Evolutionary conservation across 2,113 vertebrate genomes (phyloP).

Genomic region (Pipra filicauda): DNA sequence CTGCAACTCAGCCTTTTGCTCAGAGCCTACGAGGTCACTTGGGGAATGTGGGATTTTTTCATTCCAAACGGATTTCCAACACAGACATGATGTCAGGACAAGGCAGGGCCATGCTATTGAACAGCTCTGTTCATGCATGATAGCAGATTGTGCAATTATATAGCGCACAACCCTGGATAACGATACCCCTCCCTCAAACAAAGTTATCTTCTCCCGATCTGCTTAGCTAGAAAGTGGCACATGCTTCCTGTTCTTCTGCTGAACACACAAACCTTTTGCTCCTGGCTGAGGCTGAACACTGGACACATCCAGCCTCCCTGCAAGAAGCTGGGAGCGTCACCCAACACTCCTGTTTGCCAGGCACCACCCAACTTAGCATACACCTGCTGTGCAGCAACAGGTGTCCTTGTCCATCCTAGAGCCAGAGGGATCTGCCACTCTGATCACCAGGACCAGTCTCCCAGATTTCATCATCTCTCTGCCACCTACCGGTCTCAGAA

Average conservation of each 20-base stretch:
- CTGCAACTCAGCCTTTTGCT: constrained; percentile 35
- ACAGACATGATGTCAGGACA: constrained; percentile 92
- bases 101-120: constrained; percentile 85
- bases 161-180: constrained; percentile 79
- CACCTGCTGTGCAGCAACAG: neutral
- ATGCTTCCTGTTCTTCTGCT: constrained; percentile 79
- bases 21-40: constrained; percentile 51
- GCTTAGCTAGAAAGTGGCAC: constrained; percentile 77
- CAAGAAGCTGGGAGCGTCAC: neutral
- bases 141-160: constrained; percentile 81
- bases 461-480: neutral
- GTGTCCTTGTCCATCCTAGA: neutral
- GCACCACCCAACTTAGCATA: neutral
- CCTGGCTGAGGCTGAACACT: neutral
- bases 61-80: constrained; percentile 86
- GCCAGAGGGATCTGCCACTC: neutral
- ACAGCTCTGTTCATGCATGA: constrained; percentile 84
- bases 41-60: constrained; percentile 74
- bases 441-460: neutral
- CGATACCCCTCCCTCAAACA: constrained; percentile 83
- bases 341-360: neutral
- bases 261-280: constrained; percentile 35
- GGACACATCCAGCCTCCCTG: neutral
- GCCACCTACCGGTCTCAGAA: constrained; percentile 1
- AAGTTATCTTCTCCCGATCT: constrained; percentile 87